Base-by-base conservation (phyloP, 2,113 vertebrate species). In the Pituophis catenifer region DNA sequence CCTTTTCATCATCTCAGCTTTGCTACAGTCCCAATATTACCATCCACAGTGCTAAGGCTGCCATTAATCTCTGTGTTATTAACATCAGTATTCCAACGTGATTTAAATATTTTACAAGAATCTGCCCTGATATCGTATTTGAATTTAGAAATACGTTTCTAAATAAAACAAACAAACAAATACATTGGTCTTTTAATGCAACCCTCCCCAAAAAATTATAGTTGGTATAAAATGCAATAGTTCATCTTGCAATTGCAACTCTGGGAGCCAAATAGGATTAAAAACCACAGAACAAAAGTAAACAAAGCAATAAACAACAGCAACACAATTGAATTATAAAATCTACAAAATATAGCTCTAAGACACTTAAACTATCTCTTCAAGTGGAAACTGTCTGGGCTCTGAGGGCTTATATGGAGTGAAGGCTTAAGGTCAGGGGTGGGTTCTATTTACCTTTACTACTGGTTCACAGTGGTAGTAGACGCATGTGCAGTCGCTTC, bases 1-100 rank as follows among this genome's bases (percentile, higher is more conserved):
- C 95, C 95, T 94, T 8, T 89, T 0, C 95, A 94, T 96, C 95
- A 95, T 96, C 93, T 75, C 95, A 95, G 95, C 62, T 48, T 57
- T 1, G 81, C 90, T 3, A 59, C 88, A 1, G 58, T 55, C 92
- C 91, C 88, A 3, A 65, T 90, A 52, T 0, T 90, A 0, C 57
- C 3, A 0, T 6, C 91, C 13, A 29, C 0, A 0, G 3, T 0
- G 0, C 0, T 0, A 65, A 86, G 55, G 75, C 5, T 89, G 29
- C 26, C 52, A 15, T 85, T 75, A 90, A 93, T 15, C 75, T 81
- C 1, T 19, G 57, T 50, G 89, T 0, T 0, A 86, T 44, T 8
- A 52, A 91, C 8, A 88, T 26, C 93, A 54, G 89, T 86, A 38
- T 70, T 65, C 65, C 38, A 11, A 9, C 0, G 0, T 23, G 53